Evolutionary conservation across 2,113 vertebrate species (phyloP).

Genomic region (Neolamprologus brichardi): DNA sequence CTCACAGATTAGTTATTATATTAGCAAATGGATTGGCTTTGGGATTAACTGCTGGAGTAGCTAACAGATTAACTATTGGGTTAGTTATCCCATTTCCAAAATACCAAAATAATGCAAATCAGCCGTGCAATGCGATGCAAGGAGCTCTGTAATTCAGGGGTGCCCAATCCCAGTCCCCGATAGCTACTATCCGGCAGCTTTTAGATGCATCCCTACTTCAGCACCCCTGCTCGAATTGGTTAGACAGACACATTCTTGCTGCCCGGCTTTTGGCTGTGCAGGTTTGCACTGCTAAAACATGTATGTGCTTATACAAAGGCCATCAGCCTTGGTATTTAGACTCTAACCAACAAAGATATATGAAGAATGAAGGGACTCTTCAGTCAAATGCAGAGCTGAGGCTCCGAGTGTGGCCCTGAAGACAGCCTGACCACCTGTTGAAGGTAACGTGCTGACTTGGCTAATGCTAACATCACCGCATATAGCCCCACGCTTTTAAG

Average conservation of each 20-base stretch:
- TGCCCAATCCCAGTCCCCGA: neutral
- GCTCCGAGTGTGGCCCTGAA: neutral
- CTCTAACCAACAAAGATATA: neutral
- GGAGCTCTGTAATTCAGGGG: neutral
- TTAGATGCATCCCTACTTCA: neutral
- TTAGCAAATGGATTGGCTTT: neutral
- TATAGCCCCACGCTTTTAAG: neutral
- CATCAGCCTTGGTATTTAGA: neutral
- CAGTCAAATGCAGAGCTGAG: neutral
- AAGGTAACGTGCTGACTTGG: neutral
- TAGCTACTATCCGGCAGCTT: neutral
- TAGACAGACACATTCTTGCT: neutral
- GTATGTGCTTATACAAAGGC: neutral
- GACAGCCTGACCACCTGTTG: neutral
- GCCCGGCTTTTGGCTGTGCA: neutral
- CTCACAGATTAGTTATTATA: neutral
- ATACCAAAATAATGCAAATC: neutral
- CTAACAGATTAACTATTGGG: neutral
- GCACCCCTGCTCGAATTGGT: neutral
- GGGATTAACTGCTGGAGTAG: neutral
- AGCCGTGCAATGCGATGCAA: rapidly evolving
- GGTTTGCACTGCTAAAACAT: neutral
- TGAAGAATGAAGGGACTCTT: neutral
- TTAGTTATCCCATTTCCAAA: neutral
- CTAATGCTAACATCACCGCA: neutral